Percentiles rank a stretch among this genome's conserved stretches.
These are phyloP conservation scores for Tetramorium alpestre DNA, from an alignment of 1,140 invertebrate genomes.

Conservation along the genomic window DNA sequence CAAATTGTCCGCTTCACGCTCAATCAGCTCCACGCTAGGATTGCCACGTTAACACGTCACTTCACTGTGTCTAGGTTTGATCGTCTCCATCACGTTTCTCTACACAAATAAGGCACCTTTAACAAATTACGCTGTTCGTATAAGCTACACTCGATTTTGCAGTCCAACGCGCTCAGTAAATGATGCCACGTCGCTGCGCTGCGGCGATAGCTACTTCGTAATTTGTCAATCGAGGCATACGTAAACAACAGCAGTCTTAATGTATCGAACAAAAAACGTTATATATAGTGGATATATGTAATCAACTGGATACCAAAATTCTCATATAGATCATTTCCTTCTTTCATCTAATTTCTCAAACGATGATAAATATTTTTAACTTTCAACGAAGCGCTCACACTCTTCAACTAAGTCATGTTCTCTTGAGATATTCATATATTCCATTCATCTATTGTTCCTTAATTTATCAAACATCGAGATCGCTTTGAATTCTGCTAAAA, in stretches of 20 bases:
- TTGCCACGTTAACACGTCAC: slow-evolving; percentile 69
- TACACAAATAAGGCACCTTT: slow-evolving; percentile 86
- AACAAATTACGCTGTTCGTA: slow-evolving; percentile 83
- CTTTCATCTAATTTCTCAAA: slow-evolving; percentile 60
- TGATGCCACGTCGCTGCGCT: slow-evolving; percentile 70
- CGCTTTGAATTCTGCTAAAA: slow-evolving; percentile 52
- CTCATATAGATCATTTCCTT: slow-evolving; percentile 71
- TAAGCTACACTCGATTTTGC: slow-evolving; percentile 77
- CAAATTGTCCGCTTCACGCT: slow-evolving; percentile 79
- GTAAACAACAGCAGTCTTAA: slow-evolving; percentile 70
- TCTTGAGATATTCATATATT: slow-evolving; percentile 29
- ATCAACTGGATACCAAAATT: slow-evolving; percentile 68
- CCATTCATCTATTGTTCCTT: slow-evolving; percentile 12
- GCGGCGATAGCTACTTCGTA: slow-evolving; percentile 74
- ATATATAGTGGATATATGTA: slow-evolving; percentile 72
- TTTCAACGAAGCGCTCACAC: slow-evolving; percentile 58
- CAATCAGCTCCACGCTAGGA: slow-evolving; percentile 56
- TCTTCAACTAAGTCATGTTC: slow-evolving; percentile 9
- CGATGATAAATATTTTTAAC: slow-evolving; percentile 65
- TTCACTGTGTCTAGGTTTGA: slow-evolving; percentile 73
- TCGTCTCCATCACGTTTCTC: slow-evolving; percentile 73
- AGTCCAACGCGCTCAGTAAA: slow-evolving; percentile 76
- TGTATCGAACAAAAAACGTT: slow-evolving; percentile 73
- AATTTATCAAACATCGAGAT: slow-evolving; percentile 26
- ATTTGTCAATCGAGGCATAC: slow-evolving; percentile 75